phyloP scores from a whole-genome alignment of 2,797 vertebrate genomes.

The Acipenser transmontanus region DNA sequence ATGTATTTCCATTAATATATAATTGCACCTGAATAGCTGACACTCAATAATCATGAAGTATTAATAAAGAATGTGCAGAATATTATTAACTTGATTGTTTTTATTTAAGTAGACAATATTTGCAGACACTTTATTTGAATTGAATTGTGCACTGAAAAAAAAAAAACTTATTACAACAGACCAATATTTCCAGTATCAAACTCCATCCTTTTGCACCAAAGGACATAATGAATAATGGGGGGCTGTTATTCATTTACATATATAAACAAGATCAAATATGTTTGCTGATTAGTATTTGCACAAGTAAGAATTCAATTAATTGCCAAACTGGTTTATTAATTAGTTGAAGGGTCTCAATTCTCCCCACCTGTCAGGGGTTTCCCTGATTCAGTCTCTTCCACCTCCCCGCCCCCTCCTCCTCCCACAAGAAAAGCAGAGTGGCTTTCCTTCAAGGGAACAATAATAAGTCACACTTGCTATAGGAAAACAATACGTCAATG shows the following conservation, averaged over 20 bases:
- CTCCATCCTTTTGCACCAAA: background rate
- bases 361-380: too few species aligned
- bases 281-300: constrained; percentile 4
- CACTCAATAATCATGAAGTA: too few species aligned
- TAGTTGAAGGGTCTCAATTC: background rate
- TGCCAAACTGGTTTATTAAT: background rate
- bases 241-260: background rate
- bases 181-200: too few species aligned
- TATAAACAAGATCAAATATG: background rate
- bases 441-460: background rate
- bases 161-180: too few species aligned
- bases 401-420: background rate
- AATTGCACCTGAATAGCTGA: too few species aligned
- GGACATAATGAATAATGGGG: background rate
- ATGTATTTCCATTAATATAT: too few species aligned
- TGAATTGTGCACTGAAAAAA: too few species aligned
- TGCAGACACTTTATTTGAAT: too few species aligned
- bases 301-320: background rate
- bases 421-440: background rate
- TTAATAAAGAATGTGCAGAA: too few species aligned
- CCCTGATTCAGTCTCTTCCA: background rate
- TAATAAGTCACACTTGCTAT: background rate
- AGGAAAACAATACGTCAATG: constrained; percentile 1
- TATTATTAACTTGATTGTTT: too few species aligned
- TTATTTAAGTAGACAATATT: too few species aligned